These are phyloP conservation scores for Pollenia griseotomentosa DNA, from an alignment of 2,888 invertebrate species.

Conservation along the genomic window DNA sequence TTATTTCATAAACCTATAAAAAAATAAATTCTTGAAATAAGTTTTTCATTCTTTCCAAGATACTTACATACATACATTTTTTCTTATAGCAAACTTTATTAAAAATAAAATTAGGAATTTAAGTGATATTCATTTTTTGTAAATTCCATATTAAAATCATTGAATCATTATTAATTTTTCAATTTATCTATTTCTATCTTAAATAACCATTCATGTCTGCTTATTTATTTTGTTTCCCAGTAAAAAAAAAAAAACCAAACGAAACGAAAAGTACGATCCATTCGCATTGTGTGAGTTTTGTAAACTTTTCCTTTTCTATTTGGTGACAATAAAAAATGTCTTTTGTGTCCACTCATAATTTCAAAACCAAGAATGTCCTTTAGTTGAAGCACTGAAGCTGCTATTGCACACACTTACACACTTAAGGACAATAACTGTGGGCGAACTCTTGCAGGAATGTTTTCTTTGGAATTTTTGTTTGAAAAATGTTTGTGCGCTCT, in stretches of 20 bases:
- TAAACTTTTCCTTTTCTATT: slow-evolving; percentile 31
- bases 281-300: slow-evolving; percentile 42
- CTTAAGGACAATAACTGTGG: slow-evolving; percentile 17
- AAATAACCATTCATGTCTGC: slow-evolving; percentile 51
- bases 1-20: too few species aligned
- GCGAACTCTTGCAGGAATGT: slow-evolving; percentile 32
- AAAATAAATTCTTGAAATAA: too few species aligned
- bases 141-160: slow-evolving; percentile 28
- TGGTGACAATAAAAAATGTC: slow-evolving; percentile 62
- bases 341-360: slow-evolving; percentile 68
- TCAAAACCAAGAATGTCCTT: slow-evolving; percentile 49
- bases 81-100: too few species aligned
- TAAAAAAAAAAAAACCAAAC: slow-evolving; percentile 17
- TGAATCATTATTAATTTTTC: slow-evolving; percentile 60
- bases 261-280: slow-evolving; percentile 16
- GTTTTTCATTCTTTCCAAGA: too few species aligned
- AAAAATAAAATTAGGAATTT: not conserved
- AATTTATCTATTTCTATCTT: slow-evolving; percentile 55
- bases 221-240: slow-evolving; percentile 34
- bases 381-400: slow-evolving; percentile 21
- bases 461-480: slow-evolving; percentile 46
- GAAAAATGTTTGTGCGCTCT: slow-evolving; percentile 39
- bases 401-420: not conserved
- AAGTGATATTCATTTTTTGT: not conserved
- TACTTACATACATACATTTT: too few species aligned